phyloP scores from a whole-genome alignment of 2,797 vertebrate species.

The Poeciliopsis gracilis region DNA sequence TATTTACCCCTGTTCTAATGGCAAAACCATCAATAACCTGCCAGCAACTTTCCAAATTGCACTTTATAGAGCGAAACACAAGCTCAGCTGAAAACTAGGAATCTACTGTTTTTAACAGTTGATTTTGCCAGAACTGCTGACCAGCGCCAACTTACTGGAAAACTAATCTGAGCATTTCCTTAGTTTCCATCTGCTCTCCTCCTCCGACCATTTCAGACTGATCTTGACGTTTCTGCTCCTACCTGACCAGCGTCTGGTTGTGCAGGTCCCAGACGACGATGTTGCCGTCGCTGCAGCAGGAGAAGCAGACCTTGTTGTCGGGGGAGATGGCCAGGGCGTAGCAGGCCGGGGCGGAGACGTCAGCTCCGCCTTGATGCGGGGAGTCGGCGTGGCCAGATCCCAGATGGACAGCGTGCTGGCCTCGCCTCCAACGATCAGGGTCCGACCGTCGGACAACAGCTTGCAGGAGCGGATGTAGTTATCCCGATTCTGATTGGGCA shows the following conservation, averaged over 20 bases:
- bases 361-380: conserved; percentile 78
- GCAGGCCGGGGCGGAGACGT: conserved; percentile 77
- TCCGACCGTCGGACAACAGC: conserved; percentile 73
- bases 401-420: conserved; percentile 80
- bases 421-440: conserved; percentile 76
- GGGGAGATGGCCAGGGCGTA: conserved; percentile 79
- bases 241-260: conserved; percentile 79
- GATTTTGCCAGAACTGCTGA: not conserved
- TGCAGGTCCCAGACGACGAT: conserved; percentile 80
- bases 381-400: conserved; percentile 79
- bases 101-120: not conserved
- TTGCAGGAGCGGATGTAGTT: conserved; percentile 82
- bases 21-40: not conserved
- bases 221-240: conserved; percentile 11
- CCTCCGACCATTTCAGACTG: not conserved
- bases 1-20: not conserved
- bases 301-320: conserved; percentile 87
- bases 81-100: not conserved
- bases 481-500: conserved; percentile 71
- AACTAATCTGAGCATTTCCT: not conserved
- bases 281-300: conserved; percentile 89
- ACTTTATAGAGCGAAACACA: not conserved
- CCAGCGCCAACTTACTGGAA: not conserved
- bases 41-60: not conserved
- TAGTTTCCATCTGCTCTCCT: not conserved